Base-by-base conservation (phyloP, 2,888 invertebrate genomes). In the Apoda limacodes region DNA sequence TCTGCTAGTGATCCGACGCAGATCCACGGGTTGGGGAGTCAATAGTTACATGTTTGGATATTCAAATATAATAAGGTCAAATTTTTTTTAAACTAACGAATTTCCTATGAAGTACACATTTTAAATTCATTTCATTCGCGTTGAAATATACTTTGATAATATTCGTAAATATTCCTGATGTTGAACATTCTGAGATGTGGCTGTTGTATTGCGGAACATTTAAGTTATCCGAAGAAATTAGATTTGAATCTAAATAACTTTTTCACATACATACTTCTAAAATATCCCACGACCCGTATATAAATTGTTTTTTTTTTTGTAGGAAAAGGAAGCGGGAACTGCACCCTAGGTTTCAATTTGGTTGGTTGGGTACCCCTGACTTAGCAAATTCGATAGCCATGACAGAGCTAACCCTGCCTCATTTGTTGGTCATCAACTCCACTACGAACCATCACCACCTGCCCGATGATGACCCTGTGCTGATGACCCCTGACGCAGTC, bases 351-450 rank as follows among this genome's bases (percentile, higher is more conserved):
- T 94, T 93, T 60, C 97, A 98, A 70, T 98, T 98, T 78, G 95
- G 96, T 21, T 98, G 97, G 97, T 88, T 95, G 65, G 94, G 92
- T 1, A 90, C 87, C 42, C 89, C 92, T 3, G 93, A 95, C 31
- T 82, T 98, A 41, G 95, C 94, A 7, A 97, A 96, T 74, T 93
- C 92, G 32, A 95, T 98, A 52, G 95, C 93, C 7, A 93, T 98
- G 92, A 88, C 88, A 39, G 86, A 89, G 40, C 69, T 95, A 45
- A 86, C 89, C 1, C 82, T 93, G 14, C 97, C 98, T 0, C 90
- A 91, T 67, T 68, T 98, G 31, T 76, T 98, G 30, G 94, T 98
- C 1, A 85, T 98, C 30, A 96, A 98, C 67, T 91, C 96, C 1
- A 90, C 91, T 9, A 93, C 95, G 2, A 92, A 92, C 62, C 92